Base-by-base conservation (phyloP, 2,888 invertebrate genomes). In the Polyploca ridens region DNA sequence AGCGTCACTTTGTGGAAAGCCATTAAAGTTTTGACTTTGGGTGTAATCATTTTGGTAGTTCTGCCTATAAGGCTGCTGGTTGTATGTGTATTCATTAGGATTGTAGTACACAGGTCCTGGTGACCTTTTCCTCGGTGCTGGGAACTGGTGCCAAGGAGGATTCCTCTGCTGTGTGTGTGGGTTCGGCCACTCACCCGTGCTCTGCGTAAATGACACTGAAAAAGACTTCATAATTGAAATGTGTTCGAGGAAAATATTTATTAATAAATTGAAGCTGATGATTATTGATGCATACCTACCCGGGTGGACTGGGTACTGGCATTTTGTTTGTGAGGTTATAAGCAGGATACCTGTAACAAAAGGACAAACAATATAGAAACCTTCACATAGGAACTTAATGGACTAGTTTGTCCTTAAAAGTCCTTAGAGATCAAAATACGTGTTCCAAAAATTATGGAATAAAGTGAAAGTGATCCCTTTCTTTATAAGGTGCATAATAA, bases 201-300 rank as follows among this genome's bases (percentile, higher is more conserved):
- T 85, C 80, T 80, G 87, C 74, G 77, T 73, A 84, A 85, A 90
- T 67, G 85, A 77, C 65, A 86, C 93, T 92, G 90, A 33, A 88
- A 90, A 59, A 62, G 62, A 59, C 44, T n/a, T 62, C 35, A 58
- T 63, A 60, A 72, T 64, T 57, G 11, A 41, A 63, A 62, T 38
- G 13, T 41, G 62, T 63, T 58, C 63, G 57, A 66, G 66, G 68
- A 65, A 66, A 70, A 71, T 64, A 19, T 19, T 54, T 58, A 14
- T 33, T 6, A 14, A 35, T 58, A 33, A n/a, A 63, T 33, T 19
- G 6, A 54, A 64, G 49, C 19, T 58, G 63, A 54, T 65, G 66
- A 70, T 70, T 68, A 80, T 83, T 91, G 94, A 94, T 94, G 94
- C 94, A 82, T 94, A 94, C 94, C 94, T 94, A 94, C 94, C 94